Conservation (phyloP, 2,113 vertebrate species). For the Pachycephala philippinensis region DNA sequence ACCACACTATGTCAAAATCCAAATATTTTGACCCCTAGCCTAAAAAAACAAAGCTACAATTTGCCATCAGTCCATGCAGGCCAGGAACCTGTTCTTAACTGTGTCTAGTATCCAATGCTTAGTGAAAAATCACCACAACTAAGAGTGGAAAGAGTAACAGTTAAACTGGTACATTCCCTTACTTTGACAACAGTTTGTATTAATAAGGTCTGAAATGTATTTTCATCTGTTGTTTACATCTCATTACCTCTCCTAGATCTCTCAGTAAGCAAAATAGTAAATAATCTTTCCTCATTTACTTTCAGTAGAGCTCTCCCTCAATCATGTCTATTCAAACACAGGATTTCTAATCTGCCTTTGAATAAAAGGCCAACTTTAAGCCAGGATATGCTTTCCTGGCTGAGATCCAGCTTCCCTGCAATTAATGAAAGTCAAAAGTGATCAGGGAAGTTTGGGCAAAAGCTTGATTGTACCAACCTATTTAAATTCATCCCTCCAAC, state of each 20-base stretch:
- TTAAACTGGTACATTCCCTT: not conserved
- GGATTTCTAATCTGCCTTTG: not conserved
- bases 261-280: not conserved
- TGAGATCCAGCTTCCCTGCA: not conserved
- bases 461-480: not conserved
- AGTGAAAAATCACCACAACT: not conserved
- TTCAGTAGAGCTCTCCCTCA: not conserved
- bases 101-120: not conserved
- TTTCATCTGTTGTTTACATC: not conserved
- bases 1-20: not conserved
- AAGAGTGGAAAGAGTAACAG: not conserved
- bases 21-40: not conserved
- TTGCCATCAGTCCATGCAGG: not conserved
- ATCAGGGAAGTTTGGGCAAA: not conserved
- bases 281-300: not conserved
- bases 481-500: not conserved
- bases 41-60: not conserved
- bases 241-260: not conserved
- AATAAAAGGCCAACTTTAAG: not conserved
- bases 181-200: not conserved
- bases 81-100: not conserved
- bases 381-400: not conserved
- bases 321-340: not conserved
- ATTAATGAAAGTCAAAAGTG: not conserved
- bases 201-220: not conserved